A percentile compares a stretch with the other conserved stretches of the same genome.
These are phyloP conservation scores for Cantharis lateralis DNA, from an alignment of 2,888 invertebrate species.

Conservation along the genomic window DNA sequence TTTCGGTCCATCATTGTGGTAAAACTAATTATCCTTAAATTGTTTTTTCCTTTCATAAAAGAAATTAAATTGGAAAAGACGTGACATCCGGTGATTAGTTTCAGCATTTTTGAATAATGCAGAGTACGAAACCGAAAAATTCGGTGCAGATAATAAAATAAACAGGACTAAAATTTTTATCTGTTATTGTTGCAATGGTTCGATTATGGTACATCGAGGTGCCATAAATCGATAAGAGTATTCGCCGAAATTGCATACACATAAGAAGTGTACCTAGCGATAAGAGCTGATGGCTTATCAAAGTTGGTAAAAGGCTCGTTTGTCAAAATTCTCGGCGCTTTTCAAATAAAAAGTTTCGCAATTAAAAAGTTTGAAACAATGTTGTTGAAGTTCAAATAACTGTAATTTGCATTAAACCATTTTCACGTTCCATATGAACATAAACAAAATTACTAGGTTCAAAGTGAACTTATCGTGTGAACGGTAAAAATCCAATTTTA, in stretches of 20 bases:
- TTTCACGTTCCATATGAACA: neutral
- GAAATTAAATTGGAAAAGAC: neutral
- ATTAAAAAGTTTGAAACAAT: neutral
- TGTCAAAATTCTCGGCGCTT: neutral
- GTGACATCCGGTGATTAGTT: neutral
- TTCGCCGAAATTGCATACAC: neutral
- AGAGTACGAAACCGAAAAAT: neutral
- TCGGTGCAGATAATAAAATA: neutral
- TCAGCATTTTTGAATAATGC: neutral
- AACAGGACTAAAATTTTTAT: neutral
- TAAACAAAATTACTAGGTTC: neutral
- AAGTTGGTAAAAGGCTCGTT: neutral
- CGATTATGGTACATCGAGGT: neutral
- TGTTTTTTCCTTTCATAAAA: neutral
- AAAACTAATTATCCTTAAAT: neutral
- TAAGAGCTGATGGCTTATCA: neutral
- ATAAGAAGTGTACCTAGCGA: neutral
- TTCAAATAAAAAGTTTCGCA: neutral
- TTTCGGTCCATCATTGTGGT: neutral
- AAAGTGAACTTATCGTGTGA: neutral
- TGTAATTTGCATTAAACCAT: neutral
- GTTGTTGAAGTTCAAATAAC: constrained; percentile 1
- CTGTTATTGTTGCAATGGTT: neutral
- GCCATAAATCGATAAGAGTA: neutral
- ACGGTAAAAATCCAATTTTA: neutral